phyloP scores from a whole-genome alignment of 2,113 vertebrate species.

The Coturnix japonica region DNA sequence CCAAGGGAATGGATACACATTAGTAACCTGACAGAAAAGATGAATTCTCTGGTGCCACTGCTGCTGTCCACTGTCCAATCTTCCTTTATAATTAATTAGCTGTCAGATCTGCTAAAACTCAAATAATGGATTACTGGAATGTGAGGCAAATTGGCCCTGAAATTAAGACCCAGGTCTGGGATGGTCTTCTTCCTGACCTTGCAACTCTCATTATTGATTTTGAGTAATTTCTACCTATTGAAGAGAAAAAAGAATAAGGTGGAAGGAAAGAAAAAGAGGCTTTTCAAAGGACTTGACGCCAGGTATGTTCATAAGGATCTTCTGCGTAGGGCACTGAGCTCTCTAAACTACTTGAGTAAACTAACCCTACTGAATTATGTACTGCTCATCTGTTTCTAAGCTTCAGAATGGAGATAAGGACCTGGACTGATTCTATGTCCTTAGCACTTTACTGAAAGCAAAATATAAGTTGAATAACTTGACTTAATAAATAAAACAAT shows the following conservation, averaged over 20 bases:
- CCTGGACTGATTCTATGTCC: background rate
- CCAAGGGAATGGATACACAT: constrained; percentile 46
- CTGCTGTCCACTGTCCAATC: constrained; percentile 67
- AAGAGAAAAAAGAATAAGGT: constrained; percentile 16
- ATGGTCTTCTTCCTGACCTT: constrained; percentile 69
- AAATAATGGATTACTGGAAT: constrained; percentile 49
- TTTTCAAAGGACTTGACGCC: background rate
- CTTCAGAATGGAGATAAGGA: background rate
- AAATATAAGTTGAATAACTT: background rate
- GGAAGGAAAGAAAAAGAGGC: background rate
- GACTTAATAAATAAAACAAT: background rate
- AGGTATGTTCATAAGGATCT: background rate
- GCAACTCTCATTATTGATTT: constrained; percentile 75
- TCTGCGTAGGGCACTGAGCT: rapidly evolving
- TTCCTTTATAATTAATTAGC: constrained; percentile 80
- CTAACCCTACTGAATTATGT: background rate
- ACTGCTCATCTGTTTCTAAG: background rate
- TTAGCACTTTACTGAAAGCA: background rate
- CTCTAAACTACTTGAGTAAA: too few relatives aligned
- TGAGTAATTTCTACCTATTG: constrained; percentile 69
- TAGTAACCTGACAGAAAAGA: constrained; percentile 70
- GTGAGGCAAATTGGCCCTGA: constrained; percentile 73
- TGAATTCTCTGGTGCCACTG: constrained; percentile 60
- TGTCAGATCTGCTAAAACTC: constrained; percentile 77
- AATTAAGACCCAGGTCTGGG: constrained; percentile 73